phyloP scores from a whole-genome alignment of 2,113 vertebrate genomes.

The Megaptera novaeangliae region DNA sequence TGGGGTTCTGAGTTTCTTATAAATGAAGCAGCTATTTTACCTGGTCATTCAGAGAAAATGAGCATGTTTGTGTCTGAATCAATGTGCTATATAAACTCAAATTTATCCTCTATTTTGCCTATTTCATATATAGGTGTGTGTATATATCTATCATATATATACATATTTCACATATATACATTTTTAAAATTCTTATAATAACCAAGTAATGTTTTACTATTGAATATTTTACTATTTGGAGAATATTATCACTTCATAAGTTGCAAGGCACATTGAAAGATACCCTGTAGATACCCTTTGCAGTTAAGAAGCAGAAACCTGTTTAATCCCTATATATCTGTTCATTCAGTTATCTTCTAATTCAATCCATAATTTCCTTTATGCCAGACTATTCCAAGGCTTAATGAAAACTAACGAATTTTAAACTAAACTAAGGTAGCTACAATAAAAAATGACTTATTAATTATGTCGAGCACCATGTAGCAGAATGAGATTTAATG shows the following conservation, averaged over 20 bases:
- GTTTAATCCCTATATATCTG: not conserved
- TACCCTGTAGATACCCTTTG: not conserved
- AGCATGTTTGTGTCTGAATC: not conserved
- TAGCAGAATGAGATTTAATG: not conserved
- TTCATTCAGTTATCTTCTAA: not conserved
- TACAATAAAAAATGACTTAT: not conserved
- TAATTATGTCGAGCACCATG: not conserved
- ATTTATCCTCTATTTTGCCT: not conserved
- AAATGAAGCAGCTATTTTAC: slow-evolving; percentile 19
- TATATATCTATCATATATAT: not conserved
- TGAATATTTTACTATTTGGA: not conserved
- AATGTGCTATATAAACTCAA: not conserved
- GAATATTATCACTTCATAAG: not conserved
- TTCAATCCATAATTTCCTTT: not conserved
- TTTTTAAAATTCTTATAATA: not conserved
- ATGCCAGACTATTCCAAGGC: not conserved
- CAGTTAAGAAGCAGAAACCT: not conserved
- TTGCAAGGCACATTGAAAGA: not conserved
- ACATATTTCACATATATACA: not conserved
- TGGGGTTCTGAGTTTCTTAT: slow-evolving; percentile 68
- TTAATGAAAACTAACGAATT: not conserved
- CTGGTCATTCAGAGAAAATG: not conserved
- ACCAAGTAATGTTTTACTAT: not conserved
- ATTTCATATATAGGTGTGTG: not conserved
- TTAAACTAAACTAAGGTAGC: not conserved